Conservation (phyloP, 1,140 invertebrate genomes). For the Antheraea mylitta region DNA sequence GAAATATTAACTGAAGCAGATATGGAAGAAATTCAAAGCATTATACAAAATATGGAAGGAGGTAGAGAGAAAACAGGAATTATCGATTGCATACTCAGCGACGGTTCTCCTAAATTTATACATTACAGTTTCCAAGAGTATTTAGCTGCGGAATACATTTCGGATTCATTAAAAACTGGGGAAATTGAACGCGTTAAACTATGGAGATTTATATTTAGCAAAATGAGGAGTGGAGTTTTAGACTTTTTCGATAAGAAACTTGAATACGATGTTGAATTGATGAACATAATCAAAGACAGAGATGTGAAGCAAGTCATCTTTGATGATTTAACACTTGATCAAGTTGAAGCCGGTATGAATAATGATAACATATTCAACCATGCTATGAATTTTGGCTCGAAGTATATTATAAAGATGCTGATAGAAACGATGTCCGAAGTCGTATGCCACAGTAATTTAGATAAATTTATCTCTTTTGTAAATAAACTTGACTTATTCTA, state of each 20-base stretch:
- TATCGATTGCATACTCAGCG: background rate
- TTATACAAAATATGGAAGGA: background rate
- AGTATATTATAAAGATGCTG: background rate
- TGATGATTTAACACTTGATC: background rate
- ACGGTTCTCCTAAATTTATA: background rate
- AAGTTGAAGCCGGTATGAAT: too few species aligned
- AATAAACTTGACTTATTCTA: background rate
- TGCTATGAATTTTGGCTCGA: background rate
- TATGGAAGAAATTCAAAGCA: background rate
- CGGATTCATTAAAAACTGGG: background rate
- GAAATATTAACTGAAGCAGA: background rate
- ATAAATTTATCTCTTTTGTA: background rate
- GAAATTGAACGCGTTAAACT: background rate
- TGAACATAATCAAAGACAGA: background rate
- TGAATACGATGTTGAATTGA: background rate
- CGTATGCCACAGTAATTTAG: background rate
- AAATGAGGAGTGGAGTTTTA: background rate
- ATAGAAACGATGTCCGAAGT: background rate
- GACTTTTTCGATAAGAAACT: background rate
- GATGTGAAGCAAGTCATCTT: background rate
- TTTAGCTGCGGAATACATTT: background rate
- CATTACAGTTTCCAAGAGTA: background rate
- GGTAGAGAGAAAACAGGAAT: background rate
- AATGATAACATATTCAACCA: background rate
- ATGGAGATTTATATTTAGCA: background rate